phyloP scores from a whole-genome alignment of 1,140 invertebrate species.

The Pseudomyrmex dendroicus region DNA sequence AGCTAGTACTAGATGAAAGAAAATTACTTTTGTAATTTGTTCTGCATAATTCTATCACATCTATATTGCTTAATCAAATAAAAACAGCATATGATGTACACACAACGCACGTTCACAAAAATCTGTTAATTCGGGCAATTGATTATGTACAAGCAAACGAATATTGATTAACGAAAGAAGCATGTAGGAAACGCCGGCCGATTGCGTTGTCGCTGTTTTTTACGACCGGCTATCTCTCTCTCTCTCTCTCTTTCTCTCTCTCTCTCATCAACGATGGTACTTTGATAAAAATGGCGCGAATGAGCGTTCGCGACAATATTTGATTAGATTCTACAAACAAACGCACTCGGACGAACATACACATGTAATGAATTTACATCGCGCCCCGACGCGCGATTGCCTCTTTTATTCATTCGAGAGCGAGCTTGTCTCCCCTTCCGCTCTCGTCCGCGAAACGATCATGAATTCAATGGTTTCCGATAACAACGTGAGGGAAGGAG shows the following conservation, averaged over 20 bases:
- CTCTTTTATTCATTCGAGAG: slow-evolving; percentile 52
- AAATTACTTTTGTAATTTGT: not conserved
- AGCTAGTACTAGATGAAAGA: too few relatives aligned
- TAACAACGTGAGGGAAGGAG: not conserved
- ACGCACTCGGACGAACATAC: slow-evolving; percentile 48
- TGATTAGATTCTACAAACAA: slow-evolving; percentile 61
- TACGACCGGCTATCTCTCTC: not conserved
- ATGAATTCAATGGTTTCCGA: slow-evolving; percentile 61
- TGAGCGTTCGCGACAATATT: slow-evolving; percentile 51
- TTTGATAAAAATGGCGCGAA: slow-evolving; percentile 59
- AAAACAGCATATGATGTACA: not conserved
- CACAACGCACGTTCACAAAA: slow-evolving; percentile 9
- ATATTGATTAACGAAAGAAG: slow-evolving; percentile 15
- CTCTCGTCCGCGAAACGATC: slow-evolving; percentile 45
- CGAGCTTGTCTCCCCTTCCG: slow-evolving; percentile 24
- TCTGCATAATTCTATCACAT: not conserved
- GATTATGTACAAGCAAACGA: slow-evolving; percentile 41
- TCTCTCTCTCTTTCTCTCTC: too few relatives aligned
- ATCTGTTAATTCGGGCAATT: slow-evolving; percentile 32
- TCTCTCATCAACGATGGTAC: not conserved
- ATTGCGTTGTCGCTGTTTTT: not conserved
- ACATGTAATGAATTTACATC: slow-evolving; percentile 59
- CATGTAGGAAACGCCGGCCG: not conserved
- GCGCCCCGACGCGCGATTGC: slow-evolving; percentile 46
- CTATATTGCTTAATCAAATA: not conserved